Evolutionary conservation across 2,888 invertebrate genomes (phyloP).

Genomic region (Cataglyphis albicans): DNA sequence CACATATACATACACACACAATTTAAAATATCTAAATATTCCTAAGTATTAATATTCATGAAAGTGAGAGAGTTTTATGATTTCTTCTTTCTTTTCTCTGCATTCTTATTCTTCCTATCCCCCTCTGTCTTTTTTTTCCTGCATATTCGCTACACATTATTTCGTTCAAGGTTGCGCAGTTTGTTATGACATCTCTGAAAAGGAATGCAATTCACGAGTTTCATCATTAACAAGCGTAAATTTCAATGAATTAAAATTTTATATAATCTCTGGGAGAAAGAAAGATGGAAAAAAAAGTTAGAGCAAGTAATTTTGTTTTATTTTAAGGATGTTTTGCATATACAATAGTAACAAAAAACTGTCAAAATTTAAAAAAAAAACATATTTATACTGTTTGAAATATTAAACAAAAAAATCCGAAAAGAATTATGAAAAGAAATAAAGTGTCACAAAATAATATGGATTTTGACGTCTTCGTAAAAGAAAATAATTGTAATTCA

Average conservation of each 20-base stretch:
- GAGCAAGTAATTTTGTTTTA: slow-evolving; percentile 19
- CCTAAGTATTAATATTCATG: neutral
- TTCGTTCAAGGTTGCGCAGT: slow-evolving; percentile 14
- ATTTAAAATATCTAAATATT: neutral
- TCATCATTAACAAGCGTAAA: slow-evolving; percentile 29
- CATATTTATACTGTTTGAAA: no score
- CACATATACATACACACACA: no score
- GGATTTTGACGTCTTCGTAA: no score
- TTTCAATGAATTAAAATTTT: slow-evolving; percentile 34
- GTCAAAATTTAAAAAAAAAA: no score
- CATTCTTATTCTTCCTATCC: neutral
- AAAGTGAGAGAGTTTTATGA: neutral
- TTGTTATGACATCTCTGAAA: slow-evolving; percentile 32
- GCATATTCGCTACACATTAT: neutral
- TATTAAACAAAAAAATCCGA: no score
- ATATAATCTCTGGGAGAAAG: slow-evolving; percentile 23
- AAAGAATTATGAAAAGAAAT: no score
- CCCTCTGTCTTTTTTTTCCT: neutral
- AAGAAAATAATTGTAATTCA: no score
- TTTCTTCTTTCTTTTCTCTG: neutral
- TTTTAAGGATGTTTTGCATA: neutral
- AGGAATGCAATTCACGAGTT: slow-evolving; percentile 36
- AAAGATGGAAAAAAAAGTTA: slow-evolving; percentile 16
- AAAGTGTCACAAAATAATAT: no score
- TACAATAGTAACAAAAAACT: no score